Evolutionary conservation across 2,888 invertebrate species (phyloP).

Genomic region (Malacosoma neustria): DNA sequence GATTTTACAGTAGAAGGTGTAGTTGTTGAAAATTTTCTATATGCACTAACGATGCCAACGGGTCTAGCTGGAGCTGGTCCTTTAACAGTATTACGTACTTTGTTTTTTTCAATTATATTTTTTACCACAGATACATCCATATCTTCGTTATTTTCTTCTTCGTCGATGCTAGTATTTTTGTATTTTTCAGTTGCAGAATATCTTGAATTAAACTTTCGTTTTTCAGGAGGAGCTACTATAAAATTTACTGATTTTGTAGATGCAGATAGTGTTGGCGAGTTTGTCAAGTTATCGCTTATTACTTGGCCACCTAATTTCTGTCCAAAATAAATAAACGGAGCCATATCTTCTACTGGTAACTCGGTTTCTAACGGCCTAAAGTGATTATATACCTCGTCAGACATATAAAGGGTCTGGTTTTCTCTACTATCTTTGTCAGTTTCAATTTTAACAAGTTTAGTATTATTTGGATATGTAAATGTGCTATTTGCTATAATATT

Average conservation of each 20-base stretch:
- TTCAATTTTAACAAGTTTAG: constrained; percentile 42
- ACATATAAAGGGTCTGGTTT: constrained; percentile 74
- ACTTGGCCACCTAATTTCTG: constrained; percentile 70
- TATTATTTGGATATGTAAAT: constrained; percentile 39
- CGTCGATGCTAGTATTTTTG: constrained; percentile 62
- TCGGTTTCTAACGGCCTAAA: constrained; percentile 78
- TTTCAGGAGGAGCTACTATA: constrained; percentile 51
- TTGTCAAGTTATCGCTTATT: constrained; percentile 58
- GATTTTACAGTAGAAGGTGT: constrained; percentile 40
- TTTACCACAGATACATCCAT: constrained; percentile 77
- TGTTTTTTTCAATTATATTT: constrained; percentile 69
- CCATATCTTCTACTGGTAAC: constrained; percentile 78
- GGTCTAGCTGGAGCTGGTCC: constrained; percentile 64
- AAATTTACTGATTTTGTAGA: constrained; percentile 66
- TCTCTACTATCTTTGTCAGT: constrained; percentile 41
- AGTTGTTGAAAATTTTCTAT: constrained; percentile 52
- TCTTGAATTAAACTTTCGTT: constrained; percentile 58
- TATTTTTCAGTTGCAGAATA: constrained; percentile 67
- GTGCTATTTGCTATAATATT: constrained; percentile 51
- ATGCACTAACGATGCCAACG: constrained; percentile 61
- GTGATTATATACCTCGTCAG: constrained; percentile 77
- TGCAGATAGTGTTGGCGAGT: constrained; percentile 60
- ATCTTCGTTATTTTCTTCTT: constrained; percentile 73
- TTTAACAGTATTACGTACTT: constrained; percentile 65
- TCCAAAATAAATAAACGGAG: constrained; percentile 82